A percentile compares a stretch with the other conserved stretches of the same genome.
Conservation (phyloP, 1,140 invertebrate genomes). For the Drosophila albomicans region DNA sequence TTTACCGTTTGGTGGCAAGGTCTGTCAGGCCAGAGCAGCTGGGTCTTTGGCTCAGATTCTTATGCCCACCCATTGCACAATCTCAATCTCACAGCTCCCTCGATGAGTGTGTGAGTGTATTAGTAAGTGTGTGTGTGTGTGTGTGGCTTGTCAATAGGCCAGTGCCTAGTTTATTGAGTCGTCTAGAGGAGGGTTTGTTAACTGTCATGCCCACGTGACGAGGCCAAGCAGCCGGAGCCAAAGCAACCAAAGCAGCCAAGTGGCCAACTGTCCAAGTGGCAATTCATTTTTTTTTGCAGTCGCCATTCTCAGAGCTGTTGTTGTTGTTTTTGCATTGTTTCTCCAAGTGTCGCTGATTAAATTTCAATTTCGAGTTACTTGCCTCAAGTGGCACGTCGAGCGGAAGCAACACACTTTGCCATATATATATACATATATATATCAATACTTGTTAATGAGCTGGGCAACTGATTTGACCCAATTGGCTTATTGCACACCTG, state of each 20-base stretch:
- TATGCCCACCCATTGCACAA: slow-evolving; percentile 77
- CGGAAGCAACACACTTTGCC: slow-evolving; percentile 25
- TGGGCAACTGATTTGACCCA: slow-evolving; percentile 52
- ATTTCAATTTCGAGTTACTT: slow-evolving; percentile 57
- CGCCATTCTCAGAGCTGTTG: slow-evolving; percentile 7
- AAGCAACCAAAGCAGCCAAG: slow-evolving; percentile 24
- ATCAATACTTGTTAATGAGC: slow-evolving; percentile 51
- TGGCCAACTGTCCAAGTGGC: slow-evolving; percentile 59
- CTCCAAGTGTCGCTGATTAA: slow-evolving; percentile 59
- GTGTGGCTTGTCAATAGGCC: slow-evolving; percentile 68
- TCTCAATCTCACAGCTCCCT: slow-evolving; percentile 50
- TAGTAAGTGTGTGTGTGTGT: slow-evolving; percentile 30
- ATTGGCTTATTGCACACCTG: slow-evolving; percentile 43
- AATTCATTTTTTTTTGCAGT: slow-evolving; percentile 43
- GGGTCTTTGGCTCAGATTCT: slow-evolving; percentile 72
- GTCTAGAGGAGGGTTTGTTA: slow-evolving; percentile 67
- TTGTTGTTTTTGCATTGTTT: slow-evolving; percentile 48
- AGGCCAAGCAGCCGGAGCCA: slow-evolving; percentile 55
- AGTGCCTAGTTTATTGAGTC: slow-evolving; percentile 77
- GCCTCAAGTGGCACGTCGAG: slow-evolving; percentile 30
- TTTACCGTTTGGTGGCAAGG: slow-evolving; percentile 74
- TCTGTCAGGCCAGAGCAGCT: slow-evolving; percentile 66
- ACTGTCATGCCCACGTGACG: slow-evolving; percentile 76
- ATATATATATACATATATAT: slow-evolving; percentile 20
- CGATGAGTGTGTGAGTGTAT: slow-evolving; percentile 20